Percentiles rank a stretch among this genome's conserved stretches.
Evolutionary conservation across 37 sponge, comb jelly and placozoan species (phyloP).

Genomic region (Diacarnus erythraeanus): DNA sequence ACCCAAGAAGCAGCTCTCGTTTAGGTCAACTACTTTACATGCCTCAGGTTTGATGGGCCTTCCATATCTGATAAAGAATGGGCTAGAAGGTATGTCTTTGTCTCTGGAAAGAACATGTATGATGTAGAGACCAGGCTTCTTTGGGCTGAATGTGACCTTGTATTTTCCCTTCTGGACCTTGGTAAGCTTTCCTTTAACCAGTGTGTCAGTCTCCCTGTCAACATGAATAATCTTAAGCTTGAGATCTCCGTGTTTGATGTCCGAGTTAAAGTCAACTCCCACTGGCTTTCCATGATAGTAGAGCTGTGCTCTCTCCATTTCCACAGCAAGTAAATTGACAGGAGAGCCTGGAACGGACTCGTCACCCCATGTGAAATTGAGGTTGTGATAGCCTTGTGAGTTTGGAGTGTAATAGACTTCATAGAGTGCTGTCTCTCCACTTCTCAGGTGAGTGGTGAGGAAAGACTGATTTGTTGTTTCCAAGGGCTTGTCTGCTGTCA

Average conservation of each 20-base stretch:
- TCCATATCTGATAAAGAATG: slow-evolving; percentile 56
- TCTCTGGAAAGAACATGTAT: slow-evolving; percentile 50
- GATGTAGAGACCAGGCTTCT: slow-evolving; percentile 49
- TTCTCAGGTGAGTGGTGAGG: not conserved
- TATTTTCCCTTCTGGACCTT: slow-evolving; percentile 48
- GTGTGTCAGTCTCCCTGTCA: slow-evolving; percentile 6
- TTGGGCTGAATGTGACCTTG: slow-evolving; percentile 47
- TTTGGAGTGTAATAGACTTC: slow-evolving; percentile 24
- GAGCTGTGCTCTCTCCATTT: not conserved
- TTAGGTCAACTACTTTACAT: slow-evolving; percentile 35
- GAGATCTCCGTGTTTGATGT: slow-evolving; percentile 43
- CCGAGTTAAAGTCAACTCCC: slow-evolving; percentile 4
- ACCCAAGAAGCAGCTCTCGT: slow-evolving; percentile 10
- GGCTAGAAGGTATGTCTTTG: slow-evolving; percentile 61
- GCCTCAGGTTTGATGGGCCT: slow-evolving; percentile 58
- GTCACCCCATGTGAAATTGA: slow-evolving; percentile 46
- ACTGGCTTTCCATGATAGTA: slow-evolving; percentile 54
- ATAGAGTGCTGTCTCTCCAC: not conserved
- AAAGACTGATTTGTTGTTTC: slow-evolving; percentile 8
- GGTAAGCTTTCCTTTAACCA: slow-evolving; percentile 52
- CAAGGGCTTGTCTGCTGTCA: slow-evolving; percentile 41
- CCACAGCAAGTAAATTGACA: slow-evolving; percentile 16
- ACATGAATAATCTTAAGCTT: slow-evolving; percentile 31
- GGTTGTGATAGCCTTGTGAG: slow-evolving; percentile 42
- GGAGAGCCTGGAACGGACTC: slow-evolving; percentile 57